These are phyloP conservation scores for Cynocephalus volans DNA, from an alignment of 2,113 vertebrate genomes.

Conservation along the genomic window DNA sequence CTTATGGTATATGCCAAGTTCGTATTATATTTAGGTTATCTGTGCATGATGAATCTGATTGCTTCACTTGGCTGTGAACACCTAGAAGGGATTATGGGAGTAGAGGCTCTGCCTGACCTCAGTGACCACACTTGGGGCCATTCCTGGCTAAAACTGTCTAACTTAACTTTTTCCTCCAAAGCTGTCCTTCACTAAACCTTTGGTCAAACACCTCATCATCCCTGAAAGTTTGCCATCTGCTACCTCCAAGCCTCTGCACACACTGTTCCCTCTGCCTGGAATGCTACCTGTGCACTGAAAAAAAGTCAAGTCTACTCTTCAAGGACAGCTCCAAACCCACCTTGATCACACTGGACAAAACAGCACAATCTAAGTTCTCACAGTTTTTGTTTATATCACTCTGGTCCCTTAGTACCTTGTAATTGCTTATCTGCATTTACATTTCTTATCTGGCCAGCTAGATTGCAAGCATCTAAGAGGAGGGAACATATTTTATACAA, in stretches of 20 bases:
- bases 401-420: neutral
- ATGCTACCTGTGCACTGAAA: neutral
- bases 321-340: slow-evolving; percentile 48
- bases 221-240: neutral
- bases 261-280: neutral
- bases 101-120: neutral
- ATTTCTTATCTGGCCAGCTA: slow-evolving; percentile 1
- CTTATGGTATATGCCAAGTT: neutral
- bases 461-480: neutral
- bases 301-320: slow-evolving; percentile 58
- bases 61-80: neutral
- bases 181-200: neutral
- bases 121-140: neutral
- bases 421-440: neutral
- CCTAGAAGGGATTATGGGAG: neutral
- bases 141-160: neutral
- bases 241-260: neutral
- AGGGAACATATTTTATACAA: neutral
- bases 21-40: slow-evolving; percentile 19
- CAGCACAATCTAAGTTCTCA: neutral
- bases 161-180: slow-evolving; percentile 33
- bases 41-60: neutral
- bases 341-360: neutral
- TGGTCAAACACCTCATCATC: neutral
- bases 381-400: neutral